These are phyloP conservation scores for Paracentrotus lividus DNA, from an alignment of 53 echinoderm and acorn worm species.

Conservation along the genomic window DNA sequence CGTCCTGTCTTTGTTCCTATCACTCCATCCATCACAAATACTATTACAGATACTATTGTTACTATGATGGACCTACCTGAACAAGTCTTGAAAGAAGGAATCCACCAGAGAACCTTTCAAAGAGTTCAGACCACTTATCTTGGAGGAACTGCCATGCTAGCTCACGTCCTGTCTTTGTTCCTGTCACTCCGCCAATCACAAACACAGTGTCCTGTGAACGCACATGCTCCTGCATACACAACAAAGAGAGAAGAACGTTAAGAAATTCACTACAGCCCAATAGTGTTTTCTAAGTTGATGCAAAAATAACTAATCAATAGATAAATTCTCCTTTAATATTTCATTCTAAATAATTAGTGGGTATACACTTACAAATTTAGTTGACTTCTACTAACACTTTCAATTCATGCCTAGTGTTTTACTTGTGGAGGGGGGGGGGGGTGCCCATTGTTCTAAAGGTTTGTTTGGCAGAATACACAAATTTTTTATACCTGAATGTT, in stretches of 20 bases:
- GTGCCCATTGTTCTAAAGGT: too few species aligned
- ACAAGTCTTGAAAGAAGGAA: constrained; percentile 93
- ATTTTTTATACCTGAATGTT: too few species aligned
- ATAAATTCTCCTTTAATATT: too few species aligned
- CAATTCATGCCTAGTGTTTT: too few species aligned
- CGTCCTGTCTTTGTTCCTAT: constrained; percentile 89
- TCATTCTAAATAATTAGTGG: too few species aligned
- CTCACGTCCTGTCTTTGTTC: constrained; percentile 88
- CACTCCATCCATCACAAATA: constrained; percentile 95
- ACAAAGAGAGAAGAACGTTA: not conserved
- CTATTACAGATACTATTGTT: constrained; percentile 49
- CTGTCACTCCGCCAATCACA: constrained; percentile 92
- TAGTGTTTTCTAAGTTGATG: too few species aligned
- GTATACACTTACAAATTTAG: too few species aligned
- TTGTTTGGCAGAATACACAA: too few species aligned
- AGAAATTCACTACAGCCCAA: not conserved
- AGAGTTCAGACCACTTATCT: constrained; percentile 84
- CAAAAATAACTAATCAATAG: too few species aligned
- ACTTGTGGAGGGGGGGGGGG: too few species aligned
- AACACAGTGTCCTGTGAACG: constrained; percentile 97
- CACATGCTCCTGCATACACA: constrained; percentile 83
- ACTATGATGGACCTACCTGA: constrained; percentile 76
- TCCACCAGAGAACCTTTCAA: constrained; percentile 87
- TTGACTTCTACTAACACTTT: too few species aligned
- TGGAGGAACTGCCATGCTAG: constrained; percentile 93